A percentile compares a stretch with the other conserved stretches of the same genome.
These are phyloP conservation scores for Parapsyche elsis DNA, from an alignment of 1,140 invertebrate genomes.

Conservation along the genomic window DNA sequence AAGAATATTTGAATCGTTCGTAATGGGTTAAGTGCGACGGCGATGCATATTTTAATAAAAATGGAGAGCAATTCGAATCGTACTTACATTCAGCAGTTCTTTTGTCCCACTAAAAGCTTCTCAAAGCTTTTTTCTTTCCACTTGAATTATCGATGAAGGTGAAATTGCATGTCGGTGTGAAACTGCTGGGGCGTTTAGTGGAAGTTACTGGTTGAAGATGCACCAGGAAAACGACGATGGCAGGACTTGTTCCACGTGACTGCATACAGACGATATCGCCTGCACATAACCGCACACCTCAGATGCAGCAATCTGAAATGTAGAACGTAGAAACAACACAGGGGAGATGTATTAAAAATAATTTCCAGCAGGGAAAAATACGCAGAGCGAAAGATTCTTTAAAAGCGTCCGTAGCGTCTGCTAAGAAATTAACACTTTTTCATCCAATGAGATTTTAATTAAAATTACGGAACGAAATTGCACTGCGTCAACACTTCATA, in stretches of 20 bases:
- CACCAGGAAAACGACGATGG: not conserved
- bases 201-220: not conserved
- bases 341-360: too few species aligned
- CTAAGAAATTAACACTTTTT: not conserved
- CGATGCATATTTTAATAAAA: not conserved
- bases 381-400: too few species aligned
- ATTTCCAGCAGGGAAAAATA: too few species aligned
- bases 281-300: not conserved
- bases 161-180: constrained; percentile 5
- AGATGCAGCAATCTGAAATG: too few species aligned
- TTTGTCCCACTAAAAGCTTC: constrained; percentile 12
- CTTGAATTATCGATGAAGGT: constrained; percentile 26
- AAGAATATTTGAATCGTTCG: too few species aligned
- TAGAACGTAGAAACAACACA: too few species aligned
- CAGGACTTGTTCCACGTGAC: not conserved
- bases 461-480: not conserved
- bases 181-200: not conserved
- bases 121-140: not conserved
- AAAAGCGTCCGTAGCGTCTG: not conserved
- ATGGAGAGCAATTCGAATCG: not conserved
- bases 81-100: not conserved
- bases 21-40: not conserved
- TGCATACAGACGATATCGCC: not conserved
- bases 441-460: not conserved
- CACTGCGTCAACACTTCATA: too few species aligned